Evolutionary conservation across 2,888 invertebrate species (phyloP), one percentile per base, ranked within the genome.

Genomic region (Microctonus aethiopoides): DNA sequence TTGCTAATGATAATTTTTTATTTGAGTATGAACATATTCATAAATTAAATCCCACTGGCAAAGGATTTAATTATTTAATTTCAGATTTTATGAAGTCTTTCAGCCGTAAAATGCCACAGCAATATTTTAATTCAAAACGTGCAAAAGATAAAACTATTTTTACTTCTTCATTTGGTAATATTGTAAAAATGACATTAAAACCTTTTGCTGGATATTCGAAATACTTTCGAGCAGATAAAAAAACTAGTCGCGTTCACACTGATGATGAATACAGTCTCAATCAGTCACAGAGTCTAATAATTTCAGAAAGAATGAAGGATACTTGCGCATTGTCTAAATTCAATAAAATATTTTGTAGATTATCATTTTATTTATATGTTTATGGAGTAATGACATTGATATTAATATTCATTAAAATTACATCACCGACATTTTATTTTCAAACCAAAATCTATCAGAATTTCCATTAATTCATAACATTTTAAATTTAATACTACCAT

Each of bases 291-390:
- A 26, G 26, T 60, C 10, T 60, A 10, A 26, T 26, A 32, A 56
- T 13, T 22, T 56, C 13, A 1, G 9, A 59, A 1, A 73, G 56
- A 51, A 22, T 77, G 5, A 71, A 67, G 16, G 62, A 74, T 4
- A 56, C 67, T 13, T 72, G 72, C 22, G 63, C 70, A 7, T 81
- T 83, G 24, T n/a, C 82, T 1, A 77, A 65, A 36, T 75, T 76
- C 2, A 81, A 81, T 59, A 73, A 77, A 68, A 73, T 73, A 0
- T 74, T 83, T 22, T 83, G 79, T 71, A 77, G 75, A 29, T 71
- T 83, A 11, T 81, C 79, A 0, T 72, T 83, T 52, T 83, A 83
- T 63, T 71, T 83, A 52, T 83, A 83, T 66, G 67, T 77, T 10
- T 83, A 81, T 63, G 80, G 81, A 52, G 68, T 82, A 64, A 68